Percentiles rank a stretch among this genome's conserved stretches.
These are phyloP conservation scores for Drosophila demipolita DNA, from an alignment of 2,888 invertebrate species.

Conservation along the genomic window DNA sequence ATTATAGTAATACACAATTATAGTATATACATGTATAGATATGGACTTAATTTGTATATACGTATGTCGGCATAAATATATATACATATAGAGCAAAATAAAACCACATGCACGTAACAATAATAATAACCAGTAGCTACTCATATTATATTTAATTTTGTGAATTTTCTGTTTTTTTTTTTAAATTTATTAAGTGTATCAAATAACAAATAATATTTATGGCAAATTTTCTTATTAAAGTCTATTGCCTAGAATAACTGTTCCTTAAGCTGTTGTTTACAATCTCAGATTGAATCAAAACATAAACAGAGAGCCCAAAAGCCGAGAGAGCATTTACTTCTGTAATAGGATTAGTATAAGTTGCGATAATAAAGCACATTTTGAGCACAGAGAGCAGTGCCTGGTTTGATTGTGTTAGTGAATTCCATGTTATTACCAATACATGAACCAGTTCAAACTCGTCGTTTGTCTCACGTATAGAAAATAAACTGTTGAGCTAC, in stretches of 20 bases:
- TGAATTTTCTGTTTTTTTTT: background rate
- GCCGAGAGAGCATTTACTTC: slow-evolving; percentile 13
- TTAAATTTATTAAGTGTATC: slow-evolving; percentile 9
- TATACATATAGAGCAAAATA: background rate
- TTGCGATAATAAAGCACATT: slow-evolving; percentile 13
- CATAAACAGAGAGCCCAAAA: slow-evolving; percentile 59
- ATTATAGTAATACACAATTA: background rate
- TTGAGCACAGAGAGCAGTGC: slow-evolving; percentile 47
- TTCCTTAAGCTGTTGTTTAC: slow-evolving; percentile 10
- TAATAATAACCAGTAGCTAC: background rate
- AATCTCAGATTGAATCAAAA: slow-evolving; percentile 23
- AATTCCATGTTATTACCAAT: slow-evolving; percentile 8
- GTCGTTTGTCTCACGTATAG: background rate
- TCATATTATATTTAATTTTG: background rate
- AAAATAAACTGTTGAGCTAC: background rate
- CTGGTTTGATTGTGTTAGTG: slow-evolving; percentile 38
- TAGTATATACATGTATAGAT: background rate
- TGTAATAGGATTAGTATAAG: slow-evolving; percentile 27
- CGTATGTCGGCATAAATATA: background rate
- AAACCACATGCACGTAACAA: background rate
- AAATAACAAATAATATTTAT: background rate
- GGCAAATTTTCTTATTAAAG: background rate
- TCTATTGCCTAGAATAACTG: slow-evolving; percentile 12
- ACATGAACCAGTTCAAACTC: slow-evolving; percentile 5
- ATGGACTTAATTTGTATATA: background rate